These are phyloP conservation scores for Tupaia chinensis DNA, from an alignment of 2,113 vertebrate species.

Conservation along the genomic window DNA sequence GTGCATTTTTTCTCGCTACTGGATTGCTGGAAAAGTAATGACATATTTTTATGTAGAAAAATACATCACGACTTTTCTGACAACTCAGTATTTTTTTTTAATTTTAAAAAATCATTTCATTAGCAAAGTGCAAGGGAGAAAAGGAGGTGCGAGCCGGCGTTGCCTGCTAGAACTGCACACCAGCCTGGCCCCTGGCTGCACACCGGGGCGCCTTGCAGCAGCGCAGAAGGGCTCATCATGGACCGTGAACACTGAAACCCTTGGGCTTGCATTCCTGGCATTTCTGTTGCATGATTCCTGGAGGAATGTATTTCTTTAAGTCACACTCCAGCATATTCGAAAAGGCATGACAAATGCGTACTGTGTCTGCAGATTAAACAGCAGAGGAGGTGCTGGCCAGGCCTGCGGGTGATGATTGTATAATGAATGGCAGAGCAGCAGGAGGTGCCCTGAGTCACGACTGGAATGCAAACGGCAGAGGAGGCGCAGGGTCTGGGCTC, in stretches of 20 bases:
- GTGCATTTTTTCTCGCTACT: neutral
- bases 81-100: neutral
- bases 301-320: conserved; percentile 66
- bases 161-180: neutral
- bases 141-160: neutral
- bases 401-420: neutral
- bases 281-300: conserved; percentile 74
- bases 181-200: neutral
- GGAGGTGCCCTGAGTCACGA: neutral
- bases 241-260: conserved; percentile 12
- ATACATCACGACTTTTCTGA: no score
- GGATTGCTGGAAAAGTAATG: no score
- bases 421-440: conserved; percentile 55
- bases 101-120: conserved; percentile 1
- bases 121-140: neutral
- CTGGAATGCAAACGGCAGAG: neutral
- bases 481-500: neutral
- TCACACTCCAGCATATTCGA: conserved; percentile 60
- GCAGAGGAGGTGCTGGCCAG: neutral
- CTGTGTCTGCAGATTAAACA: conserved; percentile 66
- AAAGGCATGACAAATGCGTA: conserved; percentile 62
- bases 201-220: neutral
- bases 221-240: neutral
- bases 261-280: conserved; percentile 66
- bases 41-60: no score